Base-by-base conservation (phyloP, 1,140 invertebrate genomes). In the Temnothorax nylanderi region DNA sequence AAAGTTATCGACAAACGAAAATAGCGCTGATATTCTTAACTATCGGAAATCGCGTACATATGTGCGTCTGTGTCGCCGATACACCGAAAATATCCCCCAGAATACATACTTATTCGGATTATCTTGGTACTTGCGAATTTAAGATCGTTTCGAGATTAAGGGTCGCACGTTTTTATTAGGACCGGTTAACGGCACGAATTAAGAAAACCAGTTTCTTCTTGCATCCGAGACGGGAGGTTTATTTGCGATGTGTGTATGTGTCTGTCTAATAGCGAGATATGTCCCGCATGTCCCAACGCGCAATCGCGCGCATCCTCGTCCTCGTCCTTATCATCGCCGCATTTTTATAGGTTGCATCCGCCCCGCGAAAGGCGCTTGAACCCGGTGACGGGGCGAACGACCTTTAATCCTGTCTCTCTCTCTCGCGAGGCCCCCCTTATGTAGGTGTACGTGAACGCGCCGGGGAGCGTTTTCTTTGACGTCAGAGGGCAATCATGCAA, bases 401-500 rank as follows among this genome's bases (percentile, higher is more conserved):
- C 89, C 89, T 90, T 91, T 93, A 86, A 87, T 87, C 89, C 88
- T 87, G 87, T 90, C 87, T 92, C 88, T 88, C 90, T 88, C 51
- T 89, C 89, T 89, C 77, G 47, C 58, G 37, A 65, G 60, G 34
- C 13, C 26, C 32, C 37, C n/a, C 32, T 47, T 26, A 21, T 8
- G 41, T 82, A 56, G 80, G 58, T 82, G 75, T 69, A 49, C 75
- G 11, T 65, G 51, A 54, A 41, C 32, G 60, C 71, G 44, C 37
- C 34, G 44, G 60, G 84, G 69, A 77, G 76, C 44, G 74, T 81
- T 74, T 84, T 88, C 89, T 89, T 92, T 94, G 93, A 94, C 93
- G 93, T 94, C 93, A 94, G 88, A 91, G 67, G 34, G 72, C 85
- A 92, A 93, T 93, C 92, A 90, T 90, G 87, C 90, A 91, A 91